Evolutionary conservation across 2,888 invertebrate species (phyloP).

Genomic region (Invenusta paracnida): DNA sequence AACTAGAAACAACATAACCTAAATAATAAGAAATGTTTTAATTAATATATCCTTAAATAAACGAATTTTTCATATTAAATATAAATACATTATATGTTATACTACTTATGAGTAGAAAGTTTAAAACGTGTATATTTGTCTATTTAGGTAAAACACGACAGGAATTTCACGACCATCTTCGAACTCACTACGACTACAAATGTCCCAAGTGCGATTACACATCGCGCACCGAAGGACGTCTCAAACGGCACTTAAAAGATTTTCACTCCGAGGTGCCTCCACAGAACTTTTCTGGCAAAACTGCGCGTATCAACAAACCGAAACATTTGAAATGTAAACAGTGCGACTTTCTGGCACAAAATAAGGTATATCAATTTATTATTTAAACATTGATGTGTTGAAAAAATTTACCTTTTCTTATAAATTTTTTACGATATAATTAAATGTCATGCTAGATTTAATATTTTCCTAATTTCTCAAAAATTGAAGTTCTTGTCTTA

Average conservation of each 20-base stretch:
- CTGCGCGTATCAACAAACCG: conserved; percentile 55
- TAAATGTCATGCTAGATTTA: too few relatives aligned
- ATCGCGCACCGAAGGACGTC: conserved; percentile 63
- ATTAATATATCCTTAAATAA: too few relatives aligned
- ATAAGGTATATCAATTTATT: conserved; percentile 84
- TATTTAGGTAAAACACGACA: conserved; percentile 61
- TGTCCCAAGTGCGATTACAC: conserved; percentile 65
- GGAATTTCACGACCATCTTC: conserved; percentile 63
- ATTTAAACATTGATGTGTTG: conserved; percentile 70
- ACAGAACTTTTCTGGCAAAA: conserved; percentile 56
- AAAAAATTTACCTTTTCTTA: conserved; percentile 4
- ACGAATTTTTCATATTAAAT: too few relatives aligned
- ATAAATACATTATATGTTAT: too few relatives aligned
- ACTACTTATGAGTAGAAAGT: too few relatives aligned
- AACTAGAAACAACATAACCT: too few relatives aligned
- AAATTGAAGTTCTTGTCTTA: too few relatives aligned
- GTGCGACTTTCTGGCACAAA: conserved; percentile 76
- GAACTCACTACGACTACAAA: conserved; percentile 64
- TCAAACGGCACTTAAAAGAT: conserved; percentile 64
- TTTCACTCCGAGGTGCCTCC: conserved; percentile 61
- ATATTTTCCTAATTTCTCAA: too few relatives aligned
- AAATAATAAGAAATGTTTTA: too few relatives aligned
- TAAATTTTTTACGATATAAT: too few relatives aligned
- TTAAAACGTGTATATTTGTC: too few relatives aligned
- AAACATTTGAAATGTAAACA: conserved; percentile 88